A percentile compares a stretch with the other conserved stretches of the same genome.
These are phyloP conservation scores for Tenthredo notha DNA, from an alignment of 2,888 invertebrate species.

Conservation along the genomic window DNA sequence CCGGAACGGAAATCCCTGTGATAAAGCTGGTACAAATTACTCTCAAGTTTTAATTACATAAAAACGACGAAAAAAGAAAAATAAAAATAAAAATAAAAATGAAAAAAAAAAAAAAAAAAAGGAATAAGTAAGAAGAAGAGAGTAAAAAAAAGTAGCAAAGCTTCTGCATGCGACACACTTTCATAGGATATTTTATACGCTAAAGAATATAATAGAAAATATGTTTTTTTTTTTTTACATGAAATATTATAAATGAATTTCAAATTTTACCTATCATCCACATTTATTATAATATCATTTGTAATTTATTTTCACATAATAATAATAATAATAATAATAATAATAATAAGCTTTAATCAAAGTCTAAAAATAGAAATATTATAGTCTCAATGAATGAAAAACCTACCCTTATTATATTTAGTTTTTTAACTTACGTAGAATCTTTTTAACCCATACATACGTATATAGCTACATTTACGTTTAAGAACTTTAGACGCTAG, in stretches of 20 bases:
- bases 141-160: neutral
- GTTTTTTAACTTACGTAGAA: too few species aligned
- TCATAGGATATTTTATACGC: neutral
- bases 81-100: neutral
- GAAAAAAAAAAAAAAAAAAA: neutral
- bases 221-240: too few species aligned
- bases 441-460: neutral
- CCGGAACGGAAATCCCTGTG: slow-evolving; percentile 38
- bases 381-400: neutral
- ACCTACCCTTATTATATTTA: too few species aligned
- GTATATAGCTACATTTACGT: neutral
- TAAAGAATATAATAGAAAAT: neutral
- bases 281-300: neutral
- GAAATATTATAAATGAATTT: neutral
- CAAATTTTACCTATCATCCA: neutral
- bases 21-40: slow-evolving; percentile 40
- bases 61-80: neutral
- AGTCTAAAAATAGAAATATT: slow-evolving; percentile 13
- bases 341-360: too few species aligned
- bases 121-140: neutral
- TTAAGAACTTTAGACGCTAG: neutral
- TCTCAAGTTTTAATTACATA: slow-evolving; percentile 41
- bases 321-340: too few species aligned
- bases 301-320: too few species aligned
- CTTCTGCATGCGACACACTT: neutral